These are phyloP conservation scores for Chondrosia reniformis DNA, from an alignment of 37 sponge, comb jelly and placozoan genomes.

Conservation along the genomic window DNA sequence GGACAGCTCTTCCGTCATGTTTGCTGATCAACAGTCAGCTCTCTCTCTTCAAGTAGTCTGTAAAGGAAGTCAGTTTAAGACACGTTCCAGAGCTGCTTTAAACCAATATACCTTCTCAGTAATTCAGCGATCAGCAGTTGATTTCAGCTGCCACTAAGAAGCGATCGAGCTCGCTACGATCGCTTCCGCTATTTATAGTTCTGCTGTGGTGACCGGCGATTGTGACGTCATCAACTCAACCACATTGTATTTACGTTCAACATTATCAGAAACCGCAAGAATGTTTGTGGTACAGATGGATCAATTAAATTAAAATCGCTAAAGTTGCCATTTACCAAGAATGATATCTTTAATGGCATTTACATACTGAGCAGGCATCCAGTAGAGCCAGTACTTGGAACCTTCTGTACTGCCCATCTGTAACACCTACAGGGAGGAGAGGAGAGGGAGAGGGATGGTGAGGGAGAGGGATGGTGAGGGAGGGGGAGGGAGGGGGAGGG, in stretches of 20 bases:
- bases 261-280: not conserved
- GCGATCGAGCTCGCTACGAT: not conserved
- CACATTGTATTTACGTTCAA: too few relatives aligned
- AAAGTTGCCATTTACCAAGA: slow-evolving; percentile 79
- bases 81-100: too few relatives aligned
- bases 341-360: slow-evolving; percentile 85
- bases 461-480: not conserved
- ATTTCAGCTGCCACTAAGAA: not conserved
- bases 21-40: too few relatives aligned
- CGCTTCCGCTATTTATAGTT: too few relatives aligned
- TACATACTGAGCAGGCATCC: slow-evolving; percentile 93
- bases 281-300: too few relatives aligned
- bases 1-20: slow-evolving; percentile 28
- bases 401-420: slow-evolving; percentile 88
- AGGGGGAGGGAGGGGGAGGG: not conserved
- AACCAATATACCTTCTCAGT: too few relatives aligned
- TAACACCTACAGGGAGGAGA: slow-evolving; percentile 58
- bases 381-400: slow-evolving; percentile 92
- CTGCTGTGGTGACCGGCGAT: too few relatives aligned
- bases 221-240: slow-evolving; percentile 8
- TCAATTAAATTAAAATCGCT: not conserved
- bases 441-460: not conserved
- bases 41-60: not conserved
- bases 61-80: too few relatives aligned
- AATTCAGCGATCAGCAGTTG: not conserved